phyloP scores from a whole-genome alignment of 2,888 invertebrate species.

The Yponomeuta plumbellus region DNA sequence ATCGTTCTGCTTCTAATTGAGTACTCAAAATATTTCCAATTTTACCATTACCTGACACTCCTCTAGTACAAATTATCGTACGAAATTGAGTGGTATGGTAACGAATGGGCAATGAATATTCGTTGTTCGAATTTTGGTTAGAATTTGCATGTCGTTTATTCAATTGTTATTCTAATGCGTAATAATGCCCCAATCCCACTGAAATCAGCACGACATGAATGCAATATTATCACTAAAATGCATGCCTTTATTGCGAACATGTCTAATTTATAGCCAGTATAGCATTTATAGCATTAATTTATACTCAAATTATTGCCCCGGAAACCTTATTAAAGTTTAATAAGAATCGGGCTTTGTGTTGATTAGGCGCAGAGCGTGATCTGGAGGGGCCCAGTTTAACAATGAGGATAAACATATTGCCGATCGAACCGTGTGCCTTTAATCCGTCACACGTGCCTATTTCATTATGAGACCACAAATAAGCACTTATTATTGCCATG shows the following conservation, averaged over 20 bases:
- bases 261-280: conserved; percentile 48
- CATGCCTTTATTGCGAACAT: conserved; percentile 31
- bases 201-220: neutral
- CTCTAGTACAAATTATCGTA: neutral
- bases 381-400: conserved; percentile 22
- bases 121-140: neutral
- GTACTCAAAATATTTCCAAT: neutral
- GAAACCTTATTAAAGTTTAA: conserved; percentile 52
- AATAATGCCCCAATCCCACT: neutral
- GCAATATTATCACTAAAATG: neutral
- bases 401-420: conserved; percentile 40
- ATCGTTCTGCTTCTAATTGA: neutral
- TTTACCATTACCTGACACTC: neutral
- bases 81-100: neutral
- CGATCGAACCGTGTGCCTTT: conserved; percentile 39
- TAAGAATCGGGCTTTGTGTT: conserved; percentile 28
- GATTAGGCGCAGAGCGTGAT: conserved; percentile 7
- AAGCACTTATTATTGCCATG: conserved; percentile 62
- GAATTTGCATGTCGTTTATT: conserved; percentile 16
- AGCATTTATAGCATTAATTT: conserved; percentile 50
- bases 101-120: neutral
- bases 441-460: conserved; percentile 65
- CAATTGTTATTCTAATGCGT: conserved; percentile 13
- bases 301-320: conserved; percentile 28
- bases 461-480: conserved; percentile 67